Percentiles rank a stretch among this genome's conserved stretches.
These are phyloP conservation scores for Poecilia latipinna DNA, from an alignment of 2,113 vertebrate species.

Conservation along the genomic window DNA sequence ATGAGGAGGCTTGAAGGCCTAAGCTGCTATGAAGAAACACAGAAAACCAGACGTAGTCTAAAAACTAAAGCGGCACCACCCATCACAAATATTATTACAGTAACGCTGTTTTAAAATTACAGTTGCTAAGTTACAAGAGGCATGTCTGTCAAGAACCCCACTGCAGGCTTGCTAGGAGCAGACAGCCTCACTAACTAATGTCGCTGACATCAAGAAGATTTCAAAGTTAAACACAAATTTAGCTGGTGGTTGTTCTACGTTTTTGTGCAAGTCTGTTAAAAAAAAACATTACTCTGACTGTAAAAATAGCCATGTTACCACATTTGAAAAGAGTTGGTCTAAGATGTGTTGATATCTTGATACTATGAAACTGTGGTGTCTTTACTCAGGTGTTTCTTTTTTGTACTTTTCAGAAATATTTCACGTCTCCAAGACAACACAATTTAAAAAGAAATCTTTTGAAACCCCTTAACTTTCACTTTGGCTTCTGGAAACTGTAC, in stretches of 20 bases:
- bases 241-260: not conserved
- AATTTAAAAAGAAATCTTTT: not conserved
- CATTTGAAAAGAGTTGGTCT: not conserved
- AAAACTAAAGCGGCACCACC: not conserved
- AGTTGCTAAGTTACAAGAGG: not conserved
- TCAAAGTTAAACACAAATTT: not conserved
- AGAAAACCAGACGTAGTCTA: not conserved
- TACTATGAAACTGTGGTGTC: not conserved
- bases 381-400: not conserved
- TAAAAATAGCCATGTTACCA: not conserved
- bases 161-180: not conserved
- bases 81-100: not conserved
- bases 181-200: not conserved
- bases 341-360: not conserved
- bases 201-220: no score
- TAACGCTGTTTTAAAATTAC: not conserved
- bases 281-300: not conserved
- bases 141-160: not conserved
- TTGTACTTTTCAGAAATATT: not conserved
- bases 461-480: not conserved
- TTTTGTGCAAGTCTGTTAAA: not conserved
- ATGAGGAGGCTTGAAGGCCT: not conserved
- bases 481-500: not conserved
- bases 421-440: not conserved
- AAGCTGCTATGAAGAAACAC: not conserved